These are phyloP conservation scores for Entelurus aequoreus DNA, from an alignment of 2,113 vertebrate species.

Conservation along the genomic window DNA sequence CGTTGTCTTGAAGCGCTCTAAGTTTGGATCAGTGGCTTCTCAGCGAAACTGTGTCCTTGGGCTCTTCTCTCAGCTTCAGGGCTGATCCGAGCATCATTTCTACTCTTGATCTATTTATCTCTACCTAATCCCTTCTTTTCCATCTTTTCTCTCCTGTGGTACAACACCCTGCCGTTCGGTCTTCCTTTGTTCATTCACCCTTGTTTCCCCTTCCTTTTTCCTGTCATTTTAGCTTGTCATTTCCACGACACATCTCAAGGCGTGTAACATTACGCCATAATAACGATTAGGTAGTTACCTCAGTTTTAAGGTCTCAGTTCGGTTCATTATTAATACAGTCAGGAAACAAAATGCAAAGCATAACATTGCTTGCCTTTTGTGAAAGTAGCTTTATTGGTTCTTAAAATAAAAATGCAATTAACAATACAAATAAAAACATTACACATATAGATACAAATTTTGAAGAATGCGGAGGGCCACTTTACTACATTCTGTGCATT, in stretches of 20 bases:
- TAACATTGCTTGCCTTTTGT: background rate
- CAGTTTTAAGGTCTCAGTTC: no score
- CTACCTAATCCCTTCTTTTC: slow-evolving; percentile 3
- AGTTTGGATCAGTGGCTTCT: slow-evolving; percentile 25
- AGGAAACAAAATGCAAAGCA: no score
- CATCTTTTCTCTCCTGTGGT: background rate
- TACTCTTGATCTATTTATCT: background rate
- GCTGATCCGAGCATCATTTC: slow-evolving; percentile 6
- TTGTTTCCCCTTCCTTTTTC: background rate
- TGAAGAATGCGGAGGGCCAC: no score
- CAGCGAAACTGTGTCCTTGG: slow-evolving; percentile 44
- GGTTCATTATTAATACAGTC: no score
- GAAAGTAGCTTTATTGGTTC: background rate
- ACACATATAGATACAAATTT: no score
- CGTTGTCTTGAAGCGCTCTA: slow-evolving; percentile 11
- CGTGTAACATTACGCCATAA: no score
- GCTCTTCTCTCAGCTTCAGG: slow-evolving; percentile 19
- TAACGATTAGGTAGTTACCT: no score
- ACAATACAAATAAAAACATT: no score
- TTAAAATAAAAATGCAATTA: background rate
- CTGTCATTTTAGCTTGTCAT: background rate
- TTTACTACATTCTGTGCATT: no score
- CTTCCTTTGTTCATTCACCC: background rate
- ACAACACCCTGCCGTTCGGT: background rate
- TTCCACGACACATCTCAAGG: background rate